Base-by-base conservation (phyloP, 2,888 invertebrate species). In the Metacarcinus magister region DNA sequence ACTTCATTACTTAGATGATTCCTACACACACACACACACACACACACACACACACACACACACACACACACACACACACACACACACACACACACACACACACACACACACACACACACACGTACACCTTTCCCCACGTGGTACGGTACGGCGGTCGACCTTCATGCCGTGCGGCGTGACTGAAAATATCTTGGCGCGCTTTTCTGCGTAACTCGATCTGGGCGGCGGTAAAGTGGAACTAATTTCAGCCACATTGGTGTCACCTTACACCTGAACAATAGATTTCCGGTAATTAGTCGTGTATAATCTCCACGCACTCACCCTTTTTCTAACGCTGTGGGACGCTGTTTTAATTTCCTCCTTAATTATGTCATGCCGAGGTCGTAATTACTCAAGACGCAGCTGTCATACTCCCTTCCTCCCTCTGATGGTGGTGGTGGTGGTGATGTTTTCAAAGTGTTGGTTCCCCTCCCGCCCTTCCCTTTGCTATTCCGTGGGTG, bases 41-140 rank as follows among this genome's bases (percentile, higher is more conserved):
- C n/a, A 23, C 67, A 19, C 67, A 23, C 67, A 67, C 67, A 67
- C 67, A 67, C 67, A 67, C 67, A 67, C 67, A 67, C 67, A 67
- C 67, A 67, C 67, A 67, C 67, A 67, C 67, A 67, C 67, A 19
- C 67, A 54, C 54, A 54, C 54, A 54, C 54, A 54, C 67, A 67
- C 67, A 67, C 67, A 67, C 67, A 67, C 67, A 67, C 67, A 67
- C 67, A 67, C 67, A 67, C 67, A 67, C 67, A 67, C 67, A 67
- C 67, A 67, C 67, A 67, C 67, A 54, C 54, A 54, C 54, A 54
- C 54, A 54, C 54, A 54, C 54, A 54, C 54, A 54, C 54, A 54
- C 54, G 16, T 16, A 54, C 54, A 54, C 54, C 10, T 16, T 13
- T 16, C 10, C 54, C 10, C 54, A 54, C 54, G n/a, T n/a, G n/a